These are phyloP conservation scores for Linnaemya tessellans DNA, from an alignment of 2,888 invertebrate genomes.

Conservation along the genomic window DNA sequence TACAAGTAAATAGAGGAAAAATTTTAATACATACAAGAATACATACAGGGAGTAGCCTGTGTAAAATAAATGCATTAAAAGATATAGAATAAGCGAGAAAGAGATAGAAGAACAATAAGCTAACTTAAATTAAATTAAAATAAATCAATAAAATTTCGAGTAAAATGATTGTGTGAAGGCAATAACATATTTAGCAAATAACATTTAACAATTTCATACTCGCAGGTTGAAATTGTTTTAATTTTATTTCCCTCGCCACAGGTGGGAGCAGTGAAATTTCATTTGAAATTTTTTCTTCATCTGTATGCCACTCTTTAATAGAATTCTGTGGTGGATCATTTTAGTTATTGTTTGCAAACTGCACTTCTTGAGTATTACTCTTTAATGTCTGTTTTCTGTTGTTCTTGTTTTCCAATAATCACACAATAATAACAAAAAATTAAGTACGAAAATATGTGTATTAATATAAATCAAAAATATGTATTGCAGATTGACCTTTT, in stretches of 20 bases:
- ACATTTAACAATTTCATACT: not conserved
- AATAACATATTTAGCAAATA: conserved; percentile 4
- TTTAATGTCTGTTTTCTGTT: too few species aligned
- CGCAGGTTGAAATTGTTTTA: not conserved
- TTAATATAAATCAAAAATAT: too few species aligned
- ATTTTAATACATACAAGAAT: not conserved
- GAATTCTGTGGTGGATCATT: too few species aligned
- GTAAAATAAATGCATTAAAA: conserved; percentile 33
- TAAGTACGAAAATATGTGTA: too few species aligned
- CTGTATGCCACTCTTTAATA: too few species aligned
- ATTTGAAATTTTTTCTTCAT: not conserved
- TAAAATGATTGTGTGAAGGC: conserved; percentile 6
- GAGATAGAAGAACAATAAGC: conserved; percentile 6
- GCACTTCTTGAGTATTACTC: too few species aligned
- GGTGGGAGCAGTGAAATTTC: not conserved
- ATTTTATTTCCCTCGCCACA: not conserved
- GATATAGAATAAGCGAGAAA: not conserved
- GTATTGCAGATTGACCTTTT: too few species aligned
- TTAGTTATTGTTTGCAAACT: too few species aligned
- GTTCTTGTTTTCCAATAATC: too few species aligned
- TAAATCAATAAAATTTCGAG: conserved; percentile 41
- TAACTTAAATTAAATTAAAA: conserved; percentile 27
- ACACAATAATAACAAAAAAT: too few species aligned
- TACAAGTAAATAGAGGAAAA: conserved; percentile 40
- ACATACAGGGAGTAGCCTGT: conserved; percentile 13